Percentiles rank a stretch among this genome's conserved stretches.
Evolutionary conservation across 2,797 vertebrate genomes (phyloP).

Genomic region (Emys orbicularis): DNA sequence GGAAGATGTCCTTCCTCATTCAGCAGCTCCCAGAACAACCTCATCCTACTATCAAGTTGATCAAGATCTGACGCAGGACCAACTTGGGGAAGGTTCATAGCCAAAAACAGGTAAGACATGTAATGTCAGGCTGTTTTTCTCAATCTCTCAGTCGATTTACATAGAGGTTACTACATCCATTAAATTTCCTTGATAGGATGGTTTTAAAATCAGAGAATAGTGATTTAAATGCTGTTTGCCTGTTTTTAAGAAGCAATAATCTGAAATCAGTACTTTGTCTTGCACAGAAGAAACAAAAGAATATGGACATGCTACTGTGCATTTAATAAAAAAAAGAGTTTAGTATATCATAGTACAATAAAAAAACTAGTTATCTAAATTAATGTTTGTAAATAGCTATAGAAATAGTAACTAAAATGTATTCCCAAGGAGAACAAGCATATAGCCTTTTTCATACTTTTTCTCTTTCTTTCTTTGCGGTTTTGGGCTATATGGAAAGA

Average conservation of each 20-base stretch:
- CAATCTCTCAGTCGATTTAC: background rate
- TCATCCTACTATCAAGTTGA: background rate
- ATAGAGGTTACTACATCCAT: background rate
- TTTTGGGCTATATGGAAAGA: background rate
- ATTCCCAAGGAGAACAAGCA: background rate
- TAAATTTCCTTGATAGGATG: background rate
- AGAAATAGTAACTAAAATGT: constrained; percentile 4
- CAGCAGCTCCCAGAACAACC: background rate
- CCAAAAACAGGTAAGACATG: background rate
- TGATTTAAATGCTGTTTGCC: background rate
- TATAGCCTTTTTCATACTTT: background rate
- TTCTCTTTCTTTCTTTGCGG: background rate
- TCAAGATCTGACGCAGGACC: background rate
- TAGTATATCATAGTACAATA: background rate
- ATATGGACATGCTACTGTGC: background rate
- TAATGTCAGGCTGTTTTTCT: background rate
- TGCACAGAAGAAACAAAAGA: background rate
- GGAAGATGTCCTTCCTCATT: background rate
- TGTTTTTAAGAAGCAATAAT: background rate
- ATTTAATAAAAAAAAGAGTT: background rate
- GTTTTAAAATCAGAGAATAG: background rate
- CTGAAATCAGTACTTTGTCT: background rate
- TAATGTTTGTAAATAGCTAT: background rate
- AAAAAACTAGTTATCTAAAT: background rate
- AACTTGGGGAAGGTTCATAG: rapidly evolving